These are phyloP conservation scores for Strongylocentrotus purpuratus DNA, from an alignment of 35 echinoderm and acorn worm genomes.

Conservation along the genomic window DNA sequence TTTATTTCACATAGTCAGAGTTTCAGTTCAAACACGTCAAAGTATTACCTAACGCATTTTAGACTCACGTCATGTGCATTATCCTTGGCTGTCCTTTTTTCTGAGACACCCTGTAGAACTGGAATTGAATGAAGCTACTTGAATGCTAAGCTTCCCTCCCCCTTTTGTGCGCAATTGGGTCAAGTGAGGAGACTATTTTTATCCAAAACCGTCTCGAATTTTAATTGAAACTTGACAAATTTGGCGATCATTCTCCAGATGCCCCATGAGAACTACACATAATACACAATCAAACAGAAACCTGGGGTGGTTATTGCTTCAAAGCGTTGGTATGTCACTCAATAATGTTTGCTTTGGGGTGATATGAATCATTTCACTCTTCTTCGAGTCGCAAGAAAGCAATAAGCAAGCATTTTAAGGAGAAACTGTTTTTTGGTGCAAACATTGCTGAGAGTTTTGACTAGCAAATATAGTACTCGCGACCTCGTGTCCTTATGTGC, in stretches of 20 bases:
- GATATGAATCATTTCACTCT: not conserved
- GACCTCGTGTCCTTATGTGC: not conserved
- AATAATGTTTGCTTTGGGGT: not conserved
- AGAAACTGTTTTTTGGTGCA: not conserved
- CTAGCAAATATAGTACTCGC: not conserved
- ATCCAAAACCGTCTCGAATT: conserved; percentile 20
- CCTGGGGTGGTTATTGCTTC: not conserved
- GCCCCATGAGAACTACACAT: not conserved
- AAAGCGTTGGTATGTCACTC: not conserved
- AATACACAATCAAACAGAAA: not conserved
- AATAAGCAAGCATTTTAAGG: conserved; percentile 4
- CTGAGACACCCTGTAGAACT: not conserved
- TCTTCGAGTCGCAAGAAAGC: not conserved
- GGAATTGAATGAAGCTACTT: not conserved
- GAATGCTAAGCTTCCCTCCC: not conserved
- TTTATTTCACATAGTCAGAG: too few relatives aligned
- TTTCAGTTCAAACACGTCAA: too few relatives aligned
- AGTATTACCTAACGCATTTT: too few relatives aligned
- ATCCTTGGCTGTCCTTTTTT: not conserved
- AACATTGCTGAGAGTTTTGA: not conserved
- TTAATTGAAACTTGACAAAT: conserved; percentile 30
- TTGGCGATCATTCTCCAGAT: not conserved
- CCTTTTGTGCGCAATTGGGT: conserved; percentile 22
- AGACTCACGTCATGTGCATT: too few relatives aligned
- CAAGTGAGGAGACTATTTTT: conserved; percentile 14